Evolutionary conservation across 2,888 invertebrate genomes (phyloP).

Genomic region (Monoplex corrugatus): DNA sequence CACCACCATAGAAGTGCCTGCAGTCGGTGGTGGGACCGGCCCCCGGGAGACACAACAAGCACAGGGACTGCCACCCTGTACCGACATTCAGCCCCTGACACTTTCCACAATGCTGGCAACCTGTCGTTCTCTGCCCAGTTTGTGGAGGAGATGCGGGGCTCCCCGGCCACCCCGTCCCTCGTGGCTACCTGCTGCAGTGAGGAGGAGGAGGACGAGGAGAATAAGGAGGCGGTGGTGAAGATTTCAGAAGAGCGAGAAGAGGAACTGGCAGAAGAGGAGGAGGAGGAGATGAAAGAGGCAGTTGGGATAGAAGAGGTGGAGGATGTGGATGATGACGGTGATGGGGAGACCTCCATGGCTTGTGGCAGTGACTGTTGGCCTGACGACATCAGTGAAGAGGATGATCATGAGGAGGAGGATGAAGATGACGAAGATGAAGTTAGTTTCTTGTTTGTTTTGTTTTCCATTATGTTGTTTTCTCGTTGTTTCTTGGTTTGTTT

Average conservation of each 20-base stretch:
- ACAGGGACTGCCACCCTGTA: not conserved
- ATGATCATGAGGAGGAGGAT: not conserved
- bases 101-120: not conserved
- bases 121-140: constrained; percentile 31
- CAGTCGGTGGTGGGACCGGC: too few relatives aligned
- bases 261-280: constrained; percentile 14
- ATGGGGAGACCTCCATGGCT: constrained; percentile 29
- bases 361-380: constrained; percentile 33
- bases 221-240: not conserved
- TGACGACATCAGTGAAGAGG: not conserved
- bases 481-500: not conserved
- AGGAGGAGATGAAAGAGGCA: constrained; percentile 15
- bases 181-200: constrained; percentile 29
- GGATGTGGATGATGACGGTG: constrained; percentile 4
- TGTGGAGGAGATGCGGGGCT: not conserved
- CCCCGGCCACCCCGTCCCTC: not conserved
- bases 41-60: too few relatives aligned
- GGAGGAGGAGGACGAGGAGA: constrained; percentile 3
- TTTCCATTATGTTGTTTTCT: too few relatives aligned
- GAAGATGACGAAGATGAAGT: not conserved
- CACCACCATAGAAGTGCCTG: not conserved
- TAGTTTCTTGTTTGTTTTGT: too few relatives aligned
- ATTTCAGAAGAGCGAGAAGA: not conserved
- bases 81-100: constrained; percentile 26
- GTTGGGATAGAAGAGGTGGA: constrained; percentile 24